These are phyloP conservation scores for Heteromurus nitidus DNA, from an alignment of 2,888 invertebrate genomes.

Conservation along the genomic window DNA sequence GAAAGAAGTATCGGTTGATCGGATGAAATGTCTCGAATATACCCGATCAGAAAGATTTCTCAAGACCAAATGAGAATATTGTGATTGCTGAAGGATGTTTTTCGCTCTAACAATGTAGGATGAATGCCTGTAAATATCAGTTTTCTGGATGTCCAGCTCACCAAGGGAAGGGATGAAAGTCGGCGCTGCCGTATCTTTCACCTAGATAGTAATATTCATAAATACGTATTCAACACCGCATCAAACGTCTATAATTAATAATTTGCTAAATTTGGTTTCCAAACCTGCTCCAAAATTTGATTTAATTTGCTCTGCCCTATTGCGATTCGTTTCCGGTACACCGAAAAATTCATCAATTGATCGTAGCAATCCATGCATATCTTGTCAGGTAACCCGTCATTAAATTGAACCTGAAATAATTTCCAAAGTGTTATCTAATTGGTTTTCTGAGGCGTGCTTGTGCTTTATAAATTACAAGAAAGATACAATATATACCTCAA, in stretches of 20 bases:
- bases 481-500: conserved; percentile 53
- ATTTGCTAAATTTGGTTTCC: neutral
- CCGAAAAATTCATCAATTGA: conserved; percentile 63
- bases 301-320: conserved; percentile 64
- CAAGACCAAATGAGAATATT: conserved; percentile 61
- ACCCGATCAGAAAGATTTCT: conserved; percentile 64
- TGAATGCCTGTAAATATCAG: conserved; percentile 59
- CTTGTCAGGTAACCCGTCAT: conserved; percentile 62
- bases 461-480: neutral
- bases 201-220: conserved; percentile 31
- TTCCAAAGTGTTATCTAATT: no score
- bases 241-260: neutral
- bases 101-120: conserved; percentile 60
- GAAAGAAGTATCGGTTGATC: no score
- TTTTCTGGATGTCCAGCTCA: conserved; percentile 63
- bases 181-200: conserved; percentile 55
- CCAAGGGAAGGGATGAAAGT: conserved; percentile 67
- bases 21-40: no score
- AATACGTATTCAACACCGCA: neutral
- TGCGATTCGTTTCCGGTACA: conserved; percentile 62
- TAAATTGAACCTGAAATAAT: conserved; percentile 50
- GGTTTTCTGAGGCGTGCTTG: no score
- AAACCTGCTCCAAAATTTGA: conserved; percentile 63
- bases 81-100: conserved; percentile 57
- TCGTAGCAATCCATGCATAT: conserved; percentile 69